Evolutionary conservation across 1,140 invertebrate species (phyloP), one percentile per base, ranked within the genome.

Genomic region (Macrobrachium nipponense): DNA sequence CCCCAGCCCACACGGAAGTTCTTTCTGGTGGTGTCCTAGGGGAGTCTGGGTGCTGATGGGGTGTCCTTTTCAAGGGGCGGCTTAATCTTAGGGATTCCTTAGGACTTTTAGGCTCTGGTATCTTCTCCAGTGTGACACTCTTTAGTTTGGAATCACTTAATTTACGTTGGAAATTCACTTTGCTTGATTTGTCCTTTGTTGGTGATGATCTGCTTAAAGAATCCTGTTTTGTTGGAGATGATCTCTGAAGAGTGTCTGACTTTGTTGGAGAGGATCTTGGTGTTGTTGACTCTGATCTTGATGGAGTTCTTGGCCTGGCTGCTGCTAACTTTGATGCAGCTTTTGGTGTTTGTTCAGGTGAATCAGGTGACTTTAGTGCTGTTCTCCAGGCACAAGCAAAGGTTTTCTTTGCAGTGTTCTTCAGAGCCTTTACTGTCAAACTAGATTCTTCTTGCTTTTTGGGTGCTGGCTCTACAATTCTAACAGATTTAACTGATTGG

Each of bases 381-480:
- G 64, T 86, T 64, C 68, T 86, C 77, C 76, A 80, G 36, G 70
- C 84, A 58, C 70, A 80, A 17, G 68, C 77, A 36, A 86, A 86
- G n/a, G 84, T 86, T 73, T 59, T 72, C 43, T 75, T 86, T 20
- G 84, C 84, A 80, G 61, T 86, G 36, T 58, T 80, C 59, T 86
- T 86, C 17, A 86, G 43, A 51, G 62, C 58, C 62, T 66, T 75
- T 75, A 75, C 75, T 20, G 84, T 18, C 12, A 76, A 86, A n/a
- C 17, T 43, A 44, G 73, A 51, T 11, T 80, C 66, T 61, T 62
- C 23, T 51, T 44, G 10, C n/a, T 75, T 86, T 75, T 62, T 79
- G 5, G 20, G 27, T 14, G 51, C 20, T 2, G 59, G 62, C 58
- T 27, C 59, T 59, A 6, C 8, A 75, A 15, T 75, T 12, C 36